Evolutionary conservation across 2,113 vertebrate genomes (phyloP).

Genomic region (Psilopsiagon aymara): DNA sequence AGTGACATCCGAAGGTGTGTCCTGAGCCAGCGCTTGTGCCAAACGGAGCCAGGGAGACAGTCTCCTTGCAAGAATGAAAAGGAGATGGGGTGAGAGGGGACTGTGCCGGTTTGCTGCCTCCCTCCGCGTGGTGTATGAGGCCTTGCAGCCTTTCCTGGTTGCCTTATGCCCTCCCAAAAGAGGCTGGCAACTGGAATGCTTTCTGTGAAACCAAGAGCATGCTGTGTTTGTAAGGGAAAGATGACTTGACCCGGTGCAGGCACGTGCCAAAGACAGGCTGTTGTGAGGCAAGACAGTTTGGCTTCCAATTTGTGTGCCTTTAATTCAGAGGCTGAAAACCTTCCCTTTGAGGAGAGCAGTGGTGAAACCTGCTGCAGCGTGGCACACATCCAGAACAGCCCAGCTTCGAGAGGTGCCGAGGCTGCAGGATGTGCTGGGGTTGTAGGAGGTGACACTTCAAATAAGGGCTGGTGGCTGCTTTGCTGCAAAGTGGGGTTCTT

Average conservation of each 20-base stretch:
- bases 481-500: background rate
- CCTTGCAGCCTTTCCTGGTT: background rate
- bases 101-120: background rate
- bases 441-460: background rate
- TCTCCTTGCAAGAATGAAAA: background rate
- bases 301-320: background rate
- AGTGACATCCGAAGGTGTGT: background rate
- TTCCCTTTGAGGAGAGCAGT: background rate
- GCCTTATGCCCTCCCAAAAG: background rate
- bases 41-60: background rate
- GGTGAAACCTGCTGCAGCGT: background rate
- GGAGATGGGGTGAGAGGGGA: background rate
- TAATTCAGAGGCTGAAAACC: background rate
- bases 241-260: background rate
- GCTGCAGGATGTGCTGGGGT: background rate
- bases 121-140: fast-evolving
- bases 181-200: background rate
- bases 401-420: fast-evolving
- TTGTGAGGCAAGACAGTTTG: background rate
- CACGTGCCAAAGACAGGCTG: background rate
- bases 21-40: background rate
- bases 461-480: background rate
- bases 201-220: fast-evolving
- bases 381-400: fast-evolving
- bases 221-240: fast-evolving